Evolutionary conservation across 2,888 invertebrate species (phyloP).

Genomic region (Bursaphelenchus okinawaensis): DNA sequence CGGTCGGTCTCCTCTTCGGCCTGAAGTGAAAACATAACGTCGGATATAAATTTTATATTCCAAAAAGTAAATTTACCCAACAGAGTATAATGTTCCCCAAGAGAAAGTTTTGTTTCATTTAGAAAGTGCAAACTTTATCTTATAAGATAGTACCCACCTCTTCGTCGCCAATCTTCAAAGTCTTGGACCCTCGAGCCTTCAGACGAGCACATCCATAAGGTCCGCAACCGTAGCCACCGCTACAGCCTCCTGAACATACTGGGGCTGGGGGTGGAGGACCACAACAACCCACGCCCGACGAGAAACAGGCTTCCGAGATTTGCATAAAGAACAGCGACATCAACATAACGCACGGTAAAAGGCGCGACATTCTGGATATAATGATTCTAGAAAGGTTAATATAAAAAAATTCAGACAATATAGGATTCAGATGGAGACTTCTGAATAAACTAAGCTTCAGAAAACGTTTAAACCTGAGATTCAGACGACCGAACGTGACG

Average conservation of each 20-base stretch:
- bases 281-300: conserved; percentile 48
- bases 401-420: background rate
- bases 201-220: conserved; percentile 50
- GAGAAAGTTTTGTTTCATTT: too few relatives aligned
- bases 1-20: conserved; percentile 6
- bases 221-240: conserved; percentile 38
- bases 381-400: background rate
- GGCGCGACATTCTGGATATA: background rate
- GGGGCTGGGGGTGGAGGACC: conserved; percentile 45
- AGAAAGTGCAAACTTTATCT: background rate
- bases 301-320: conserved; percentile 45
- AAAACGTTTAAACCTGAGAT: too few relatives aligned
- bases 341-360: background rate
- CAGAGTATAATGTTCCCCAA: background rate
- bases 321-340: background rate
- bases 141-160: conserved; percentile 9
- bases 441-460: too few relatives aligned
- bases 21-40: background rate
- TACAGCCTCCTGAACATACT: conserved; percentile 34
- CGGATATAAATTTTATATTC: background rate
- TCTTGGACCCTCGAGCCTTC: conserved; percentile 41
- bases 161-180: conserved; percentile 32
- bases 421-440: too few relatives aligned
- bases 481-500: too few relatives aligned
- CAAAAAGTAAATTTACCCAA: background rate